Evolutionary conservation across 1,140 invertebrate species (phyloP).

Genomic region (Pomacea maculata): DNA sequence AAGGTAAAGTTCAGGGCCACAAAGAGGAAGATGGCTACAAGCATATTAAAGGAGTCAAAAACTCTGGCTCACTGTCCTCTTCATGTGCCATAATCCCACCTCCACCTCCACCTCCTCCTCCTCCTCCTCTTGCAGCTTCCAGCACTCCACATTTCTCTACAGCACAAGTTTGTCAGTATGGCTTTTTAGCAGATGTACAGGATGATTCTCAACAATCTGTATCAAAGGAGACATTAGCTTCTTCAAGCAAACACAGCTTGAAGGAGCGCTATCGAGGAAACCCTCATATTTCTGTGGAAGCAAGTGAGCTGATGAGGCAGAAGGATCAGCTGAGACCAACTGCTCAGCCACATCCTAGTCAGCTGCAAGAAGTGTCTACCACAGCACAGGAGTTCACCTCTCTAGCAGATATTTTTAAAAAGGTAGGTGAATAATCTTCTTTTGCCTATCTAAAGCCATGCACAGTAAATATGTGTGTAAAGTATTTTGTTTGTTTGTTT

Average conservation of each 20-base stretch:
- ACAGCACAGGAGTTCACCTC: slow-evolving; percentile 30
- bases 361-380: slow-evolving; percentile 33
- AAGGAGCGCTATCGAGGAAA: slow-evolving; percentile 10
- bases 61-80: neutral
- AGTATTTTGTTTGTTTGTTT: neutral
- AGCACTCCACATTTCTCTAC: too few relatives aligned
- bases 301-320: slow-evolving; percentile 36
- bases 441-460: neutral
- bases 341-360: slow-evolving; percentile 39
- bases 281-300: slow-evolving; percentile 31
- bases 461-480: neutral
- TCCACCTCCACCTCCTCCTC: slow-evolving; percentile 23
- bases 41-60: neutral
- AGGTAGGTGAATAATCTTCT: slow-evolving; percentile 32
- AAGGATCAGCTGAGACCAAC: slow-evolving; percentile 36
- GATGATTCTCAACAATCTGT: too few relatives aligned
- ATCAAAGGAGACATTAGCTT: neutral
- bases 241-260: slow-evolving; percentile 5
- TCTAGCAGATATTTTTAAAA: slow-evolving; percentile 44
- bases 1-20: slow-evolving; percentile 23
- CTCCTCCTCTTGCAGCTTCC: slow-evolving; percentile 32
- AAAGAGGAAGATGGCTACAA: slow-evolving; percentile 13
- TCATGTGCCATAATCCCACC: slow-evolving; percentile 13
- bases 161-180: too few relatives aligned
- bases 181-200: too few relatives aligned